phyloP scores from a whole-genome alignment of 1,140 invertebrate species.

The Magallana gigas region DNA sequence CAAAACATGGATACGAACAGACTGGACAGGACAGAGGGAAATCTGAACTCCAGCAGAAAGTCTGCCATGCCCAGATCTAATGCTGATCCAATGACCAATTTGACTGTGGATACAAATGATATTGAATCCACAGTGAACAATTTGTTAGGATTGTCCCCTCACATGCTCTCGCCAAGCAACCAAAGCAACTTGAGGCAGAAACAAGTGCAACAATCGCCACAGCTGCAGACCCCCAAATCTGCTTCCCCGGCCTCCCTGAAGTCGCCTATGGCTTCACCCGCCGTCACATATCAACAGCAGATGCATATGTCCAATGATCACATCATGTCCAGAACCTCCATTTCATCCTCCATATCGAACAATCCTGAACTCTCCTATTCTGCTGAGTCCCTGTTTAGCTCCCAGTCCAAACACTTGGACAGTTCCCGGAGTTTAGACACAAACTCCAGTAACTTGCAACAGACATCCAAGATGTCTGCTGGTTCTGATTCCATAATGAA shows the following conservation, averaged over 20 bases:
- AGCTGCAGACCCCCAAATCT: slow-evolving; percentile 49
- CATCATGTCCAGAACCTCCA: slow-evolving; percentile 14
- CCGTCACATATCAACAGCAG: slow-evolving; percentile 33
- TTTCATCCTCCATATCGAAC: slow-evolving; percentile 13
- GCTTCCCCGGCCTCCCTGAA: slow-evolving; percentile 49
- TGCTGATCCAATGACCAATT: not conserved
- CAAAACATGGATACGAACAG: slow-evolving; percentile 2
- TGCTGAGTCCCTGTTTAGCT: slow-evolving; percentile 62
- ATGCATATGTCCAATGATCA: slow-evolving; percentile 37
- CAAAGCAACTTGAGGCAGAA: slow-evolving; percentile 29
- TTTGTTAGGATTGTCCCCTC: slow-evolving; percentile 56
- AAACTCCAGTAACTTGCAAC: not conserved
- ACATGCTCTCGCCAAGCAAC: slow-evolving; percentile 54
- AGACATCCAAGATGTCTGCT: not conserved
- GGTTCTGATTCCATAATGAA: slow-evolving; percentile 7
- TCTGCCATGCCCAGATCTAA: not conserved
- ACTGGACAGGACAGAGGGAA: not conserved
- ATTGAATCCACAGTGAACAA: slow-evolving; percentile 55
- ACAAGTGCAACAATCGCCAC: slow-evolving; percentile 52
- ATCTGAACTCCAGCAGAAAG: not conserved
- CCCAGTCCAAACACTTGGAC: slow-evolving; percentile 31
- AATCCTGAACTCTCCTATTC: slow-evolving; percentile 52
- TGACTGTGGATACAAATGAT: slow-evolving; percentile 50
- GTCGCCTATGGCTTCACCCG: slow-evolving; percentile 40
- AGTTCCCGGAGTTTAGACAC: not conserved